Percentiles rank a stretch among this genome's conserved stretches.
phyloP scores from a whole-genome alignment of 2,888 invertebrate species.

The Melinaea marsaeus region DNA sequence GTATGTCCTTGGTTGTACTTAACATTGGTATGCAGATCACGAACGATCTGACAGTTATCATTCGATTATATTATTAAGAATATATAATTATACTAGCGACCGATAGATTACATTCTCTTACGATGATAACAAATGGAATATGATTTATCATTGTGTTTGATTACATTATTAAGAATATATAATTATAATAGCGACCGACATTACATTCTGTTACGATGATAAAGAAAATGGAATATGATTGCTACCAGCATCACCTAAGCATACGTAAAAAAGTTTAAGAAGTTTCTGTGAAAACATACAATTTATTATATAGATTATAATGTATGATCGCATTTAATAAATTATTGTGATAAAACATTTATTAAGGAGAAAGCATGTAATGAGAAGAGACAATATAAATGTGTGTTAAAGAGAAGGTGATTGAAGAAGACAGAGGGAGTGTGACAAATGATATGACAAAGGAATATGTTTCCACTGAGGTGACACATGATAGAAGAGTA shows the following conservation, averaged over 20 bases:
- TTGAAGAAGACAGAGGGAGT: no score
- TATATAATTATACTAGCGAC: neutral
- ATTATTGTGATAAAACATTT: neutral
- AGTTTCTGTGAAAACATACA: no score
- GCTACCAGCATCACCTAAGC: no score
- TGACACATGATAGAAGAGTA: no score
- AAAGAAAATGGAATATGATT: no score
- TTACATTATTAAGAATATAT: neutral
- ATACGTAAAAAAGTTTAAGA: no score
- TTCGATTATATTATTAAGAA: constrained; percentile 2
- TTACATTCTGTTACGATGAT: neutral
- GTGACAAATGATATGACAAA: no score
- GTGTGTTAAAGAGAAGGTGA: no score
- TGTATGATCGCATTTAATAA: neutral
- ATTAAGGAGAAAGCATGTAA: neutral
- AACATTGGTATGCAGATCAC: constrained; percentile 54
- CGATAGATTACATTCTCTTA: neutral
- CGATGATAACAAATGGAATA: no score
- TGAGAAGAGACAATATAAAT: no score
- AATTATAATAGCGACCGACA: neutral
- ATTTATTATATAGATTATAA: neutral
- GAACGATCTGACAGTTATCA: constrained; percentile 36
- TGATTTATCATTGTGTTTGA: no score
- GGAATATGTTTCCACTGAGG: no score
- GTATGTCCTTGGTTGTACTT: constrained; percentile 36